A percentile compares a stretch with the other conserved stretches of the same genome.
Evolutionary conservation across 2,888 invertebrate species (phyloP).

Genomic region (Eupithecia inturbata): DNA sequence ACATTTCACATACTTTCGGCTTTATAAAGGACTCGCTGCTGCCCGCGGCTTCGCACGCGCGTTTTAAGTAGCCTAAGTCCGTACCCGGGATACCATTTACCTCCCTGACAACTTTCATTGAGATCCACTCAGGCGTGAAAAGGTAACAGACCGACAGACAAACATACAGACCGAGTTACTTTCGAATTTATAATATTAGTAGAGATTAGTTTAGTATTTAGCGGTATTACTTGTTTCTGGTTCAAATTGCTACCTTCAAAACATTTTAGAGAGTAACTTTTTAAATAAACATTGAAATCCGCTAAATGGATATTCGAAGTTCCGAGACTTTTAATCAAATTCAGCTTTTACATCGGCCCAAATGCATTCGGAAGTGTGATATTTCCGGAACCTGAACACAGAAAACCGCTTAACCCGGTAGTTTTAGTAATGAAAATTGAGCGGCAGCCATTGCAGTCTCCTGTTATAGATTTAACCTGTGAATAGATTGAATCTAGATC

Average conservation of each 20-base stretch:
- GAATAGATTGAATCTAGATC: constrained; percentile 67
- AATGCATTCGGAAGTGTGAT: constrained; percentile 44
- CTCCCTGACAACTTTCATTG: too few relatives aligned
- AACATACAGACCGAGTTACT: too few relatives aligned
- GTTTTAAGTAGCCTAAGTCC: too few relatives aligned
- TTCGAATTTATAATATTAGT: too few relatives aligned
- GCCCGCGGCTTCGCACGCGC: too few relatives aligned
- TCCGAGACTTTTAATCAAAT: constrained; percentile 36
- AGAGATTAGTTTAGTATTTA: too few relatives aligned
- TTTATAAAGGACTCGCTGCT: too few relatives aligned
- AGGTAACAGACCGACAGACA: too few relatives aligned
- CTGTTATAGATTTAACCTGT: constrained; percentile 70
- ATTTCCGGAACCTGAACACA: constrained; percentile 74
- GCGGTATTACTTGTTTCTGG: background rate
- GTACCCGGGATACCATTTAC: too few relatives aligned
- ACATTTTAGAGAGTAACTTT: background rate
- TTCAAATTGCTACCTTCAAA: background rate
- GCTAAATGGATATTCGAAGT: constrained; percentile 33
- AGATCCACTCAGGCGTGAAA: too few relatives aligned
- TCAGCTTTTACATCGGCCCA: constrained; percentile 36
- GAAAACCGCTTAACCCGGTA: constrained; percentile 81
- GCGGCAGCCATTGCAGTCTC: constrained; percentile 66
- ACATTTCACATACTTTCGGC: too few relatives aligned
- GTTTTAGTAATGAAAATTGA: constrained; percentile 83
- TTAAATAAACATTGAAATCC: constrained; percentile 1